These are phyloP conservation scores for Poecilia velifera DNA, from an alignment of 2,797 vertebrate species.

Conservation along the genomic window DNA sequence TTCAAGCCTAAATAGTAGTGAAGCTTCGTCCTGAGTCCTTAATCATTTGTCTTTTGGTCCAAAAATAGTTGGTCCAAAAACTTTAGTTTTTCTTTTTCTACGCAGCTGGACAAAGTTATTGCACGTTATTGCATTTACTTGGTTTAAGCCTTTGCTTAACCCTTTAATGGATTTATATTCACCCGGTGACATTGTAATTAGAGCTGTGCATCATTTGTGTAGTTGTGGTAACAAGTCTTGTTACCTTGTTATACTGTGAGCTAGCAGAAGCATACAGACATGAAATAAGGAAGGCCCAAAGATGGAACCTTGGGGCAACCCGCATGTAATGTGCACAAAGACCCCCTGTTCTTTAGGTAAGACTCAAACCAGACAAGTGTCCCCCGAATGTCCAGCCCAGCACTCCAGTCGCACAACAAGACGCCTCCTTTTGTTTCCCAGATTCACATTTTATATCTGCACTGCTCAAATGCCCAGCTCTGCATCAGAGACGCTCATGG, in stretches of 20 bases:
- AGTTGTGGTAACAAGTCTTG: not conserved
- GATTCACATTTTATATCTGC: conserved; percentile 76
- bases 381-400: not conserved
- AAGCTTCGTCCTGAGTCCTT: not conserved
- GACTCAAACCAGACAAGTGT: not conserved
- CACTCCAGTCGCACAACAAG: not conserved
- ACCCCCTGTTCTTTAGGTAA: not conserved
- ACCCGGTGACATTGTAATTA: not conserved
- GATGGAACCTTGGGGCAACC: not conserved
- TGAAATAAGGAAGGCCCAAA: not conserved
- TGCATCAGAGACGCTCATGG: conserved; percentile 70
- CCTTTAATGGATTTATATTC: not conserved
- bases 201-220: not conserved
- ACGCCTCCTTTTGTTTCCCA: conserved; percentile 48
- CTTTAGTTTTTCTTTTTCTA: not conserved
- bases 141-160: too few relatives aligned
- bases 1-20: not conserved
- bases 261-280: not conserved
- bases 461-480: conserved; percentile 60
- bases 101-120: not conserved
- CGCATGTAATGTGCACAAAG: not conserved
- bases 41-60: not conserved
- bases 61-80: not conserved
- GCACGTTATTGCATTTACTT: not conserved
- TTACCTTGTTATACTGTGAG: not conserved